These are phyloP conservation scores for Sterrhoptilus dennistouni DNA, from an alignment of 2,113 vertebrate species.

Conservation along the genomic window DNA sequence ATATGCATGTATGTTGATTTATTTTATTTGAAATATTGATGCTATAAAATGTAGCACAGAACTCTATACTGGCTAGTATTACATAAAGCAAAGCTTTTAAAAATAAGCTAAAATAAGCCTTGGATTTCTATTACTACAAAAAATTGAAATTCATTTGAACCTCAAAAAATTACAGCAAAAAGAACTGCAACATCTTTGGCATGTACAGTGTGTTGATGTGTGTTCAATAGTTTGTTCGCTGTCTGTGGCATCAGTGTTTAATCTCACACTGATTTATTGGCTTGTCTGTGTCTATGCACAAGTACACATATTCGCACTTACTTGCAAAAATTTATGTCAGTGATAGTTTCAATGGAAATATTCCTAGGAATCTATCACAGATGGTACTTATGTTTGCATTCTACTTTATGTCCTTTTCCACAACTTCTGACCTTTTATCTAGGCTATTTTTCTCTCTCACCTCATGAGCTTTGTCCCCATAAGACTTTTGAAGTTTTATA, in stretches of 20 bases:
- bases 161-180: not conserved
- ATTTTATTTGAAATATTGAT: not conserved
- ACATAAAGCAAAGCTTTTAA: not conserved
- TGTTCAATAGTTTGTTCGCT: not conserved
- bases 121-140: not conserved
- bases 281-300: not conserved
- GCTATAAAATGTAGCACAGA: not conserved
- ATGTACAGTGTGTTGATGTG: not conserved
- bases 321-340: not conserved
- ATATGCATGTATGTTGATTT: not conserved
- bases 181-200: not conserved
- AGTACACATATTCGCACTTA: not conserved
- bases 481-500: constrained; percentile 44
- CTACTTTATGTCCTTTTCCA: constrained; percentile 21
- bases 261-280: not conserved
- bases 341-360: not conserved
- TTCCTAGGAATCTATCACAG: not conserved
- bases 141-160: not conserved
- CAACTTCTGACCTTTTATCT: constrained; percentile 30
- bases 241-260: not conserved
- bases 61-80: not conserved
- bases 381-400: not conserved
- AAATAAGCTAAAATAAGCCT: not conserved
- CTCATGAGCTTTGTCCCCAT: constrained; percentile 18
- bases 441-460: not conserved